These are phyloP conservation scores for Sternarchorhynchus goeldii DNA, from an alignment of 2,797 vertebrate genomes.

Conservation along the genomic window DNA sequence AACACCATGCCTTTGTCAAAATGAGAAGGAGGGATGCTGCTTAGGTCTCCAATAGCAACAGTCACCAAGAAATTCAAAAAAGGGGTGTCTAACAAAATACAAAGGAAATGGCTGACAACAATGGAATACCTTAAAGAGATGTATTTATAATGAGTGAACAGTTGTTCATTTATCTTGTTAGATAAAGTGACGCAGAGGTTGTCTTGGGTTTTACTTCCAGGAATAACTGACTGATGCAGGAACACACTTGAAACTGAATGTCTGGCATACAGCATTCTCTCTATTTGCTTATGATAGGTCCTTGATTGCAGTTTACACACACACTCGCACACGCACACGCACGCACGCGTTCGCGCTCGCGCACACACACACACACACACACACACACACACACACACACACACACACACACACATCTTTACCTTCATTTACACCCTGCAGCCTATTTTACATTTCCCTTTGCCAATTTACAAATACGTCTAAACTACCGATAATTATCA, in stretches of 20 bases:
- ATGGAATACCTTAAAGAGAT: conserved; percentile 34
- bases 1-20: conserved; percentile 56
- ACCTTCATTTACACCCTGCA: conserved; percentile 3
- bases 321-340: conserved; percentile 7
- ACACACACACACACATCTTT: background rate
- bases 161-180: conserved; percentile 12
- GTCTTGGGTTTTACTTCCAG: conserved; percentile 16
- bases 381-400: background rate
- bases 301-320: conserved; percentile 21
- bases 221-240: conserved; percentile 16
- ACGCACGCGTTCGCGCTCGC: background rate
- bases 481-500: background rate
- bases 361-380: conserved; percentile 2
- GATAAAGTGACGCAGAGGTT: conserved; percentile 11
- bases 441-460: background rate
- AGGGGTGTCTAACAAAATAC: conserved; percentile 44
- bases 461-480: too few relatives aligned
- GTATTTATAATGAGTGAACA: conserved; percentile 23
- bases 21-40: conserved; percentile 48
- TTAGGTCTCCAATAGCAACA: conserved; percentile 50
- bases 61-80: conserved; percentile 51
- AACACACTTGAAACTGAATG: background rate
- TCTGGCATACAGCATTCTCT: background rate
- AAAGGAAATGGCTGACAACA: conserved; percentile 58
- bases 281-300: conserved; percentile 4